Conservation (phyloP, 2,888 invertebrate genomes). For the Reticulitermes lucifugus region DNA sequence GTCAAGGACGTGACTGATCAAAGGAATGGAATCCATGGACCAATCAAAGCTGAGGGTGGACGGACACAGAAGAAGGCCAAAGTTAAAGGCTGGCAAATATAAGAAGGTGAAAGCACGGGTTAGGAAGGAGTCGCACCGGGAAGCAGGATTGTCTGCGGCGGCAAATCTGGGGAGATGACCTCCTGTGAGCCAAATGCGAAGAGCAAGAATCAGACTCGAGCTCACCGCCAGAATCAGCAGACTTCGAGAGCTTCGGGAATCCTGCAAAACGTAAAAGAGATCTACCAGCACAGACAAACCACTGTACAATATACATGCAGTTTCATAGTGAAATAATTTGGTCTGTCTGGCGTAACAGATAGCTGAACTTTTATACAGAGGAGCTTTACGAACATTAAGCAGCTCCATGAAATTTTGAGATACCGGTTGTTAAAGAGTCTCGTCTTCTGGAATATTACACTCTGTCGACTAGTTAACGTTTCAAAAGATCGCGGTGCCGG, state of each 20-base stretch:
- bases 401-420: no score
- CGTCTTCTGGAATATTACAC: no score
- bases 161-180: conserved; percentile 63
- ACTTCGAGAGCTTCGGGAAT: not conserved
- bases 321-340: no score
- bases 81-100: conserved; percentile 64
- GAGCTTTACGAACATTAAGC: no score
- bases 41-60: conserved; percentile 69
- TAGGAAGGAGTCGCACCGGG: conserved; percentile 62
- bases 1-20: conserved; percentile 60
- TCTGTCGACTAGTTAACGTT: no score
- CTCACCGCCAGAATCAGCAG: conserved; percentile 58
- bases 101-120: conserved; percentile 64
- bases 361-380: no score
- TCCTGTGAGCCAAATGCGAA: conserved; percentile 58
- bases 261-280: not conserved
- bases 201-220: conserved; percentile 66
- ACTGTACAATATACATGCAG: no score
- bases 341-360: no score
- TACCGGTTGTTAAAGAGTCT: no score
- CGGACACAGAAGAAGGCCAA: conserved; percentile 66
- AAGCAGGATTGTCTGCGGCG: conserved; percentile 67
- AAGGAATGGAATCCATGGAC: conserved; percentile 70
- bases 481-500: no score
- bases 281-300: no score